These are phyloP conservation scores for Sinocyclocheilus grahami DNA, from an alignment of 2,113 vertebrate species.

Conservation along the genomic window DNA sequence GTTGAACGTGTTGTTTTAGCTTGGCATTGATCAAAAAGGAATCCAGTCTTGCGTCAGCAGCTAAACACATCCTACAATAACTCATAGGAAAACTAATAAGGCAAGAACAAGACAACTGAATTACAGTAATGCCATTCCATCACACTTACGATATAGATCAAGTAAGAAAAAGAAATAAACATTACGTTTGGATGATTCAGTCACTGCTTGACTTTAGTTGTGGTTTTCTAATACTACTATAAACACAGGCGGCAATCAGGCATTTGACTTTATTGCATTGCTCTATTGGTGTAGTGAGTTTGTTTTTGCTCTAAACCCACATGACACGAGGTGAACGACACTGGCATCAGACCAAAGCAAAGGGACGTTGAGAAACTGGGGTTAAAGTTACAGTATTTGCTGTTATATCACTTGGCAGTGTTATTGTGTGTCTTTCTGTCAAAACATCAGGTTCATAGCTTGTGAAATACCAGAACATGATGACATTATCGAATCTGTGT, in stretches of 20 bases:
- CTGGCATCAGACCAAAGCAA: slow-evolving; percentile 73
- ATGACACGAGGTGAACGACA: slow-evolving; percentile 76
- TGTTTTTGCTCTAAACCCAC: slow-evolving; percentile 75
- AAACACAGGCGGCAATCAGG: neutral
- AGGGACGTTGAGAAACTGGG: slow-evolving; percentile 76
- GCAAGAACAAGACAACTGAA: neutral
- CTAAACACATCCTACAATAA: neutral
- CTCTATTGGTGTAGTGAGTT: slow-evolving; percentile 47
- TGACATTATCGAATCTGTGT: slow-evolving; percentile 69
- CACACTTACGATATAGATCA: neutral
- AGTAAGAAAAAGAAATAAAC: neutral
- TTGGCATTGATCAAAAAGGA: neutral
- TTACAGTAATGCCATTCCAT: neutral
- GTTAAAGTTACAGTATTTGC: slow-evolving; percentile 71
- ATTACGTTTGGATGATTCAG: neutral
- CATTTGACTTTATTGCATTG: slow-evolving; percentile 32
- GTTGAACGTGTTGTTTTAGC: neutral
- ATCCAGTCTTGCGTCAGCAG: neutral
- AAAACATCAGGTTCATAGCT: slow-evolving; percentile 66
- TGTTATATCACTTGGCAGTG: slow-evolving; percentile 77
- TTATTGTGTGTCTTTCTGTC: slow-evolving; percentile 67
- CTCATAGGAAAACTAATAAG: neutral
- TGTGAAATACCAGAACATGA: slow-evolving; percentile 69
- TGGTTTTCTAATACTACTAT: neutral
- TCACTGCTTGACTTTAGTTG: neutral